Conservation (phyloP, 2,113 vertebrate species). For the Datnioides undecimradiatus region DNA sequence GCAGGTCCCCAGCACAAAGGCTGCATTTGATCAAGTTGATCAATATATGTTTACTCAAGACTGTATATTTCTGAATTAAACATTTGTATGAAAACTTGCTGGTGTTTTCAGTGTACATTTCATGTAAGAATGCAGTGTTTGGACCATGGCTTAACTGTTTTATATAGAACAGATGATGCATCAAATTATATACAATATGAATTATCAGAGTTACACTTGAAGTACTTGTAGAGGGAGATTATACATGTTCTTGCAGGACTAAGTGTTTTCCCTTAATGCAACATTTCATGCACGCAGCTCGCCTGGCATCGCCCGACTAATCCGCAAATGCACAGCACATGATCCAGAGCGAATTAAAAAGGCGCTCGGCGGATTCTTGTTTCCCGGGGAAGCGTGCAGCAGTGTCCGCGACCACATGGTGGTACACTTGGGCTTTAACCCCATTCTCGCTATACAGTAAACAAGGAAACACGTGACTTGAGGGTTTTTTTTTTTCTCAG, state of each 20-base stretch:
- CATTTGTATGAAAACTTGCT: slow-evolving; percentile 13
- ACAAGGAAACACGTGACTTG: slow-evolving; percentile 82
- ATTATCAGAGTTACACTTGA: neutral
- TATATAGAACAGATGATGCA: neutral
- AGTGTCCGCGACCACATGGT: slow-evolving; percentile 4
- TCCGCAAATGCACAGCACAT: too few relatives aligned
- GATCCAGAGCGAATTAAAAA: too few relatives aligned
- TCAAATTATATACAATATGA: neutral
- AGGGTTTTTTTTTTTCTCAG: slow-evolving; percentile 51
- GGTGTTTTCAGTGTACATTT: neutral
- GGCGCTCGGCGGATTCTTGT: too few relatives aligned
- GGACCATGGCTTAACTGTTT: neutral
- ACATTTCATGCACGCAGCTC: neutral
- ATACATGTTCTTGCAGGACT: too few relatives aligned
- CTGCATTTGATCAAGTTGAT: slow-evolving; percentile 70
- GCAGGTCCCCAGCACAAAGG: neutral
- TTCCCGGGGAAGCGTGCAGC: too few relatives aligned
- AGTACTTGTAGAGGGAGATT: neutral
- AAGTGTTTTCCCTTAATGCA: neutral
- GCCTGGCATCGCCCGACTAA: too few relatives aligned
- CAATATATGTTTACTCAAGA: slow-evolving; percentile 38
- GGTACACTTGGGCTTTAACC: neutral
- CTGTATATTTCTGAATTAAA: slow-evolving; percentile 59
- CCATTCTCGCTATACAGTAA: slow-evolving; percentile 52
- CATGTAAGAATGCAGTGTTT: neutral